These are phyloP conservation scores for Amyelois transitella DNA, from an alignment of 1,140 invertebrate species.

Conservation along the genomic window DNA sequence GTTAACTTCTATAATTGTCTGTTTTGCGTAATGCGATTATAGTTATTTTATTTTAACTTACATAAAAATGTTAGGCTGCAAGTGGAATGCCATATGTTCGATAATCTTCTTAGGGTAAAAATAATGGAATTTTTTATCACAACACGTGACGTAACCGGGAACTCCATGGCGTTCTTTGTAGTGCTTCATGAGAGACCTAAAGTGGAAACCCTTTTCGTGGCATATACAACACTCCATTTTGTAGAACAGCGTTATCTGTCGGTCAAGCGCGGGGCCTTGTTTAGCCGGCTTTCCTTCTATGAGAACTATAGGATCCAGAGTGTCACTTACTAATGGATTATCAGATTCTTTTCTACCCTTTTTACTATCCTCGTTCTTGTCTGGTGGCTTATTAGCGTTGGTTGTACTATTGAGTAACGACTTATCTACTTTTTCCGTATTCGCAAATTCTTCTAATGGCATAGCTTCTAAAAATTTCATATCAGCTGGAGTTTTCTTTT, in stretches of 20 bases:
- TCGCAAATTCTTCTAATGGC: slow-evolving; percentile 61
- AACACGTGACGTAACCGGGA: slow-evolving; percentile 62
- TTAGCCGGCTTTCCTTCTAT: slow-evolving; percentile 58
- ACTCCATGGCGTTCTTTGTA: slow-evolving; percentile 66
- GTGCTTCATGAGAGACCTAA: slow-evolving; percentile 62
- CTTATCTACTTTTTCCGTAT: slow-evolving; percentile 50
- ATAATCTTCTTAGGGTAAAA: slow-evolving; percentile 68
- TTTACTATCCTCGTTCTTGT: slow-evolving; percentile 18
- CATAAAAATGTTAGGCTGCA: slow-evolving; percentile 66
- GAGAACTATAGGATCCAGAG: slow-evolving; percentile 48
- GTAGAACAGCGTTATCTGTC: slow-evolving; percentile 63
- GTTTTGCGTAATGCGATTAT: too few relatives aligned
- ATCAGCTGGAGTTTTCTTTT: slow-evolving; percentile 42
- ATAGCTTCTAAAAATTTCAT: slow-evolving; percentile 58
- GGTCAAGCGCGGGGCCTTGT: slow-evolving; percentile 53
- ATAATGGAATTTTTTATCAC: slow-evolving; percentile 66
- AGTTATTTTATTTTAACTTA: too few relatives aligned
- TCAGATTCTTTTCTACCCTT: slow-evolving; percentile 12
- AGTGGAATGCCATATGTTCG: slow-evolving; percentile 65
- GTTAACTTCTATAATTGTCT: too few relatives aligned
- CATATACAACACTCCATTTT: slow-evolving; percentile 70
- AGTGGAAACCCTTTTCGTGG: slow-evolving; percentile 54
- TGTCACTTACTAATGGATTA: slow-evolving; percentile 19
- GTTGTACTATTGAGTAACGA: slow-evolving; percentile 36
- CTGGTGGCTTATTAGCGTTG: slow-evolving; percentile 16